Base-by-base conservation (phyloP, 2,797 vertebrate species). In the Anableps anableps region DNA sequence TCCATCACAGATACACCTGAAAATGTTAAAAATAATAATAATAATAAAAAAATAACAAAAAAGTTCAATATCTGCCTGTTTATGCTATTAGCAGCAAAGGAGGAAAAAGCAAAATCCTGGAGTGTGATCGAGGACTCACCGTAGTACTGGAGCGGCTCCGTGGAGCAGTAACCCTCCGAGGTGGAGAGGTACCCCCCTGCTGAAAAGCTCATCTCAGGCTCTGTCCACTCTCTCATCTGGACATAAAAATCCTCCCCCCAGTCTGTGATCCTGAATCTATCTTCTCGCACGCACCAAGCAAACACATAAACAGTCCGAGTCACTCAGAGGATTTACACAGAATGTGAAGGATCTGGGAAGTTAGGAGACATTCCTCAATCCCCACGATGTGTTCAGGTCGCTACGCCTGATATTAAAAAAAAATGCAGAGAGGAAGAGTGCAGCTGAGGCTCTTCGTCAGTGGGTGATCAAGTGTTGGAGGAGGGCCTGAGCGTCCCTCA, bases 141-240 rank as follows among this genome's bases (percentile, higher is more conserved):
- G 0, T 97, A 98, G 89, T 96, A 97, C 88, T 97, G 97, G 13
- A 96, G 88, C 10, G 95, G 95, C 81, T 99, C 98, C 17, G 96
- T 86, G 53, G 96, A 94, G 88, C 96, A 95, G 80, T 95, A 97
- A 55, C 94, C 94, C 8, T 98, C 98, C 9, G 96, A 89, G 75
- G 95, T 75, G n/a, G 96, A 94, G 86, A 97, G 93, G 86, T 96
- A 98, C 23, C 96, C 94, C 55, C 96, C 96, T 13, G 95, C 81
- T 0, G 94, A 91, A 92, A 96, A 94, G 87, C 87, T 95, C 93
- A 96, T 95, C 81, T 95, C 96, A 80, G 94, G 70, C 82, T 96
- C 94, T 23, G 91, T 93, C 94, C 95, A 96, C 92, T 96, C 96
- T 94, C 95, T 95, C 96, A 96, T 96, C 92, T 93, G 91, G 88